These are phyloP conservation scores for Enteromius anoplus DNA, from an alignment of 2,797 vertebrate species.

Conservation along the genomic window DNA sequence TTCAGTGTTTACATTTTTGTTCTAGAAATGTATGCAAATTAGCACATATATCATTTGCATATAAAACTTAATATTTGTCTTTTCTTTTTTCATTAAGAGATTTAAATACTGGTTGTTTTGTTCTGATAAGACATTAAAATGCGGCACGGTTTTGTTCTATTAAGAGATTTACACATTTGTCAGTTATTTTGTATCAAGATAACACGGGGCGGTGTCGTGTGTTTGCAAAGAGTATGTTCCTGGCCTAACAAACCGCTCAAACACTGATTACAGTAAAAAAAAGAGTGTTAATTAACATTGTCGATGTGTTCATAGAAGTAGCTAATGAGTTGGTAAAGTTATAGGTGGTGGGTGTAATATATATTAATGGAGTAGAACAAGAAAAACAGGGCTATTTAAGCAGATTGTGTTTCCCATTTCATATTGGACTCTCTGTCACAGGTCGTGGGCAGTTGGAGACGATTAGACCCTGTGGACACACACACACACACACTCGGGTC, in stretches of 20 bases:
- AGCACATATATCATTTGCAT: too few relatives aligned
- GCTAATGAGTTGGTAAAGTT: slow-evolving; percentile 44
- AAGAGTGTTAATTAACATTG: slow-evolving; percentile 16
- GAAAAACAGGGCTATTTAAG: slow-evolving; percentile 27
- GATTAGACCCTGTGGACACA: slow-evolving; percentile 40
- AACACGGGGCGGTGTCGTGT: background rate
- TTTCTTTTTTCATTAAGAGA: background rate
- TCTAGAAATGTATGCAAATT: too few relatives aligned
- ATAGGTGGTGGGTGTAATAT: slow-evolving; percentile 43
- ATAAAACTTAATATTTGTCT: background rate
- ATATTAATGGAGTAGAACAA: slow-evolving; percentile 37
- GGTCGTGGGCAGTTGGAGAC: slow-evolving; percentile 19
- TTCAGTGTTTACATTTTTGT: too few relatives aligned
- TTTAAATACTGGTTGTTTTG: background rate
- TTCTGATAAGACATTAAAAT: background rate
- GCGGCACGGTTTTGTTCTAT: background rate
- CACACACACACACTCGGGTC: background rate
- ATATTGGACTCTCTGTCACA: slow-evolving; percentile 23
- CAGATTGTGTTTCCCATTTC: slow-evolving; percentile 25
- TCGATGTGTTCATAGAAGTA: slow-evolving; percentile 10
- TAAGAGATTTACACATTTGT: background rate
- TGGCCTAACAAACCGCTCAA: background rate
- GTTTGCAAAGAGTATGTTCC: background rate
- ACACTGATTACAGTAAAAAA: slow-evolving; percentile 17
- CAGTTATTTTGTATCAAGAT: background rate